A percentile compares a stretch with the other conserved stretches of the same genome.
Evolutionary conservation across 2,797 vertebrate genomes (phyloP).

Genomic region (Botia almorhae): DNA sequence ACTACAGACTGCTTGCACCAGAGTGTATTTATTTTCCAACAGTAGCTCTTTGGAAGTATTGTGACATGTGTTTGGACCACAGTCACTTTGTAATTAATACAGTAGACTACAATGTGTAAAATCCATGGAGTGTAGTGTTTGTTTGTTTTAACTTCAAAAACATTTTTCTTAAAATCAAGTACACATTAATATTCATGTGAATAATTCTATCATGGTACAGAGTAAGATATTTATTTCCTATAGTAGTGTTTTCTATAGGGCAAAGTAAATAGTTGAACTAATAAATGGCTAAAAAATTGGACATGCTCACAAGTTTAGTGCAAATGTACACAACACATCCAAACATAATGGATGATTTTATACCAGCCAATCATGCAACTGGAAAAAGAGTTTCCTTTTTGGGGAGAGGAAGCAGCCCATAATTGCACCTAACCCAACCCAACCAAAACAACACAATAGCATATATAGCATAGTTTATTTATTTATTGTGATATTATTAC

Average conservation of each 20-base stretch:
- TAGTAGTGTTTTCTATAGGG: neutral
- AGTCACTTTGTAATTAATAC: conserved; percentile 11
- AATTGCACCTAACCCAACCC: too few species aligned
- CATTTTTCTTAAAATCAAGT: too few species aligned
- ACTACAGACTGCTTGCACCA: conserved; percentile 70
- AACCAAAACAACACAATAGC: too few species aligned
- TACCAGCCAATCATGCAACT: too few species aligned
- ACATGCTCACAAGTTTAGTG: neutral
- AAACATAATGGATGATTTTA: neutral
- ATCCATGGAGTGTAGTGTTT: neutral
- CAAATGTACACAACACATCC: neutral
- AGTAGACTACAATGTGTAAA: neutral
- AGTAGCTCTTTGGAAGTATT: conserved; percentile 45
- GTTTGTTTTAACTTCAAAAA: neutral
- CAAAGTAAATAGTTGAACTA: neutral
- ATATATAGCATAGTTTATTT: too few species aligned
- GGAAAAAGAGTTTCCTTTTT: too few species aligned
- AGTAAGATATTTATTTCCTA: neutral
- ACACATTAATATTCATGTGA: conserved; percentile 3
- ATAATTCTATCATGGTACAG: conserved; percentile 8
- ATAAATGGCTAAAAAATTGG: too few species aligned
- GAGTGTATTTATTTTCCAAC: conserved; percentile 52
- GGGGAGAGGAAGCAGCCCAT: too few species aligned
- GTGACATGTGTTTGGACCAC: conserved; percentile 64
- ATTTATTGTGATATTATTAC: too few species aligned